Evolutionary conservation across 2,113 vertebrate genomes (phyloP).

Genomic region (Cariama cristata): DNA sequence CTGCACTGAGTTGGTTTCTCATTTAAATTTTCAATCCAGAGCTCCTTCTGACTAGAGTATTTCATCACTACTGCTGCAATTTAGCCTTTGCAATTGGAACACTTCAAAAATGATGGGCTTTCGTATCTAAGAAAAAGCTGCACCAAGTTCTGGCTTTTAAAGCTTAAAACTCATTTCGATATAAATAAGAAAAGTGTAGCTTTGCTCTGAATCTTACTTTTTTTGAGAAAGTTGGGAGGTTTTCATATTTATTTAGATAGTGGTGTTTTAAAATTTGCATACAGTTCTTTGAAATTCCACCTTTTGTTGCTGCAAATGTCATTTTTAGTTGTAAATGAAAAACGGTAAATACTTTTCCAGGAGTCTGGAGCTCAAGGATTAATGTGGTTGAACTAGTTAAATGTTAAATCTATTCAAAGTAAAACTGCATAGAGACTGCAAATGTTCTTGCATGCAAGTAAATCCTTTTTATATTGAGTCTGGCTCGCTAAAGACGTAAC

Average conservation of each 20-base stretch:
- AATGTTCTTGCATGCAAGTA: constrained; percentile 46
- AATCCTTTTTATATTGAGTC: constrained; percentile 64
- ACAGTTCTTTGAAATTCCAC: constrained; percentile 20
- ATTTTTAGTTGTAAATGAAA: constrained; percentile 34
- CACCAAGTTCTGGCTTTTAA: background rate
- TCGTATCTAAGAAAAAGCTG: constrained; percentile 23
- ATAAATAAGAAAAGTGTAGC: background rate
- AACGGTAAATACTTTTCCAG: constrained; percentile 31
- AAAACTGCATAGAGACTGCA: constrained; percentile 36
- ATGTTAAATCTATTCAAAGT: constrained; percentile 67
- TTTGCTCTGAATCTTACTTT: background rate
- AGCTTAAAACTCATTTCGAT: constrained; percentile 8
- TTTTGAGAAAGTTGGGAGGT: background rate
- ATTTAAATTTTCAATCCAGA: constrained; percentile 57
- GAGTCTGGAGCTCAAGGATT: constrained; percentile 41
- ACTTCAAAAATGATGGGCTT: constrained; percentile 35
- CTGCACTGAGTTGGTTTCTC: constrained; percentile 33
- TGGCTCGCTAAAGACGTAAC: constrained; percentile 25
- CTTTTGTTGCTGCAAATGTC: constrained; percentile 44
- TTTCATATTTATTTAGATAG: constrained; percentile 46
- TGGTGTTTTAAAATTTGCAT: constrained; percentile 50
- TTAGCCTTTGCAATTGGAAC: constrained; percentile 19
- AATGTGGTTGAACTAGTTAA: constrained; percentile 56
- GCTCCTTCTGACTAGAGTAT: constrained; percentile 20
- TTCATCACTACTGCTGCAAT: constrained; percentile 41